A percentile compares a stretch with the other conserved stretches of the same genome.
Evolutionary conservation across 2,888 invertebrate genomes (phyloP).

Genomic region (Abscondita cerata): DNA sequence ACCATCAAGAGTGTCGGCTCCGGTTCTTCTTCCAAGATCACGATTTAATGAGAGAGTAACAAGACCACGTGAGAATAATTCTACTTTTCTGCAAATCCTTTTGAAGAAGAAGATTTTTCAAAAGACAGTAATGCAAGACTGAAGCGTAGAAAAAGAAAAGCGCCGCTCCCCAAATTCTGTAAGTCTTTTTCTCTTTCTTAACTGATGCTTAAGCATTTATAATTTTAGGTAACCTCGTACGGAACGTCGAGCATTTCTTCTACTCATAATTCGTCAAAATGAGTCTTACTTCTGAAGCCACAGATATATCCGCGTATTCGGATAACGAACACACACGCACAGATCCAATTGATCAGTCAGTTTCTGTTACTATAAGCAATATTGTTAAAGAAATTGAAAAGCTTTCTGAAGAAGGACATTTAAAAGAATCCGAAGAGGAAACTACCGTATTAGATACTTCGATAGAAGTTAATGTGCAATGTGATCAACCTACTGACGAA

Average conservation of each 20-base stretch:
- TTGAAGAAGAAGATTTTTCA: constrained; percentile 31
- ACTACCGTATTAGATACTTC: constrained; percentile 14
- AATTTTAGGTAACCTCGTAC: not conserved
- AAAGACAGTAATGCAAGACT: constrained; percentile 18
- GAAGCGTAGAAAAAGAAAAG: constrained; percentile 38
- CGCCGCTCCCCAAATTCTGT: constrained; percentile 43
- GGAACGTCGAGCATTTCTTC: constrained; percentile 20
- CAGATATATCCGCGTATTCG: constrained; percentile 38
- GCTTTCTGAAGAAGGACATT: constrained; percentile 37
- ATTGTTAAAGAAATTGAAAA: constrained; percentile 42
- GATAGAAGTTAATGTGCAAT: not conserved
- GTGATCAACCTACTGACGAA: not conserved
- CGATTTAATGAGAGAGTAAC: constrained; percentile 29
- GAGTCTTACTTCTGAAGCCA: constrained; percentile 43
- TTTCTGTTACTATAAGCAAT: constrained; percentile 36
- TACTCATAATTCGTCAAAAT: constrained; percentile 34
- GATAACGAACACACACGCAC: constrained; percentile 28
- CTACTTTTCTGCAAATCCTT: constrained; percentile 36
- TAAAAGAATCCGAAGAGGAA: not conserved
- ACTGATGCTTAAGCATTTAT: not conserved
- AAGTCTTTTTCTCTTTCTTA: constrained; percentile 7
- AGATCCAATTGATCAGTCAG: constrained; percentile 27
- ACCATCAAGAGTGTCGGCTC: constrained; percentile 5
- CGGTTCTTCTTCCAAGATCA: constrained; percentile 25
- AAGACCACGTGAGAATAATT: constrained; percentile 13